Conservation (phyloP, 2,113 vertebrate species). For the Archocentrus centrarchus region DNA sequence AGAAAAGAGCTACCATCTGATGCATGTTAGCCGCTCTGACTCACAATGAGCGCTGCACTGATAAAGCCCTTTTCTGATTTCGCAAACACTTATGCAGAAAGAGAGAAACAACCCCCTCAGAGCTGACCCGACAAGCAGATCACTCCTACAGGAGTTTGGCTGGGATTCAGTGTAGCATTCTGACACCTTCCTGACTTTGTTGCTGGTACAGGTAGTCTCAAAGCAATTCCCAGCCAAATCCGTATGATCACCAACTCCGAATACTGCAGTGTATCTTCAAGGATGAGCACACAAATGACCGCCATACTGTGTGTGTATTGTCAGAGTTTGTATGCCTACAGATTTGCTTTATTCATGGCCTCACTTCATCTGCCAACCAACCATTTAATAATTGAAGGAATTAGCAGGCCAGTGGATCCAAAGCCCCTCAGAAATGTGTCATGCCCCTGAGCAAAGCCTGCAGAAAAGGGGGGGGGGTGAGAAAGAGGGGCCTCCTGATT, state of each 20-base stretch:
- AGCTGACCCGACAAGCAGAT: constrained; percentile 50
- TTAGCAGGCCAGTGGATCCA: constrained; percentile 77
- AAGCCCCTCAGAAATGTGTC: constrained; percentile 80
- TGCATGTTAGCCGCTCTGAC: not conserved
- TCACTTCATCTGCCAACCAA: constrained; percentile 72
- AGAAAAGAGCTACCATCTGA: constrained; percentile 51
- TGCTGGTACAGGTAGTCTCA: constrained; percentile 33
- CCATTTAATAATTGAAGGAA: constrained; percentile 80
- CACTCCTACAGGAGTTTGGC: constrained; percentile 49
- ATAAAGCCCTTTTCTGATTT: constrained; percentile 28
- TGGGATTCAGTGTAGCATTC: constrained; percentile 28
- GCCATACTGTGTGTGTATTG: constrained; percentile 62
- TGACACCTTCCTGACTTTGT: constrained; percentile 18
- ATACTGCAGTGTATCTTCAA: constrained; percentile 44
- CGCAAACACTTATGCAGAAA: not conserved
- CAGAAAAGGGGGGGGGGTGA: constrained; percentile 40
- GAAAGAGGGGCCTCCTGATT: constrained; percentile 55
- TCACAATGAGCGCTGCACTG: not conserved
- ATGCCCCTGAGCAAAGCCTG: constrained; percentile 76
- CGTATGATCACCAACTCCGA: constrained; percentile 10
- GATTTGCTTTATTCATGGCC: constrained; percentile 76
- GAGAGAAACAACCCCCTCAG: not conserved
- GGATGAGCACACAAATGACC: constrained; percentile 61
- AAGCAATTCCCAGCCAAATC: not conserved
- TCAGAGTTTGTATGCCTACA: constrained; percentile 54